Conservation (phyloP, 2,888 invertebrate genomes). For the Cataglyphis altisquamis region DNA sequence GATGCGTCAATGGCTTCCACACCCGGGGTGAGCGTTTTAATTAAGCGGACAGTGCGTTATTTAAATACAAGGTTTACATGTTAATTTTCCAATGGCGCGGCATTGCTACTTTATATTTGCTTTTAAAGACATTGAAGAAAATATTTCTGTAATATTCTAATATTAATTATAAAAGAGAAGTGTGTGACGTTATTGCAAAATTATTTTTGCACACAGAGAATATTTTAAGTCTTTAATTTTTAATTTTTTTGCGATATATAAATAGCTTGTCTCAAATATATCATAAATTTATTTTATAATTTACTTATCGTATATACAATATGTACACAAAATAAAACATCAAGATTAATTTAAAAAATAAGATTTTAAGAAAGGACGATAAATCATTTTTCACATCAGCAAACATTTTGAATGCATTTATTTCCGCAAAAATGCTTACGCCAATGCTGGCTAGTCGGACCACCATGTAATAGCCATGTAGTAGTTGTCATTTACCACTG, state of each 20-base stretch:
- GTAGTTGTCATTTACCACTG: slow-evolving; percentile 59
- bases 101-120: neutral
- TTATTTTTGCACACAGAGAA: neutral
- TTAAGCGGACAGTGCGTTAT: slow-evolving; percentile 77
- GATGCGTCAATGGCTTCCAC: slow-evolving; percentile 43
- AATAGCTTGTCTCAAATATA: neutral
- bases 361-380: neutral
- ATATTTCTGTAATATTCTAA: neutral
- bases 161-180: neutral
- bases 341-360: neutral
- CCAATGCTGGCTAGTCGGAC: slow-evolving; percentile 53
- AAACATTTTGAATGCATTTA: neutral
- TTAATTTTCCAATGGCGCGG: slow-evolving; percentile 64
- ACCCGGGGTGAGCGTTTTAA: slow-evolving; percentile 69
- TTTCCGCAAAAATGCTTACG: slow-evolving; percentile 48
- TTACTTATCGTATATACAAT: neutral
- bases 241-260: neutral
- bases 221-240: neutral
- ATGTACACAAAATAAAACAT: neutral
- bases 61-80: slow-evolving; percentile 75
- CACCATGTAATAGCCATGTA: slow-evolving; percentile 57
- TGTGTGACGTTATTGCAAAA: neutral
- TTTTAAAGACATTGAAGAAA: neutral
- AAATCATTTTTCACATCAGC: neutral
- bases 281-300: neutral